Evolutionary conservation across 1,140 invertebrate genomes (phyloP), one percentile per base, ranked within the genome.

Genomic region (Arctopsyche grandis): DNA sequence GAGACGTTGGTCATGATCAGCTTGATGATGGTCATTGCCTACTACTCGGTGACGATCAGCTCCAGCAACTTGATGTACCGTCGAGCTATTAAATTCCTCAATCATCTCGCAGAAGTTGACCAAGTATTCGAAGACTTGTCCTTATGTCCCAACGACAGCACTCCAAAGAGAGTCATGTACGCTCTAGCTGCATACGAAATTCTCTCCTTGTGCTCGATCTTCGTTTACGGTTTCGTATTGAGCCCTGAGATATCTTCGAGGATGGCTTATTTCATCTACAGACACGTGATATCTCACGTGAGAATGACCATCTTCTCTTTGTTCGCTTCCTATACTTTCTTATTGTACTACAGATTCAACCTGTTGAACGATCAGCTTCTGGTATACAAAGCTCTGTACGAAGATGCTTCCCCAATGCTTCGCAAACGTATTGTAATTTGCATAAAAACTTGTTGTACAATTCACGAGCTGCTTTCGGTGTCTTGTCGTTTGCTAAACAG

Each of bases 341-440:
- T 71, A 48, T 0, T 71, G 4, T 71, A 71, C 44, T 46, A 71
- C 44, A 71, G 69, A 46, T 71, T 71, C 44, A 71, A 71, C 19
- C 5, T 71, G 19, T 46, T 71, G 22, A 71, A 71, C 21, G 38
- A 71, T 38, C 69, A 71, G 46, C 24, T 71, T 5, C 3, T 22
- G 0, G 26, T 48, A 0, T 71, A 71, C 69, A 71, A 71, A 48
- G n/a, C 26, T 19, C 10, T 71, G 16, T 71, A 38, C 38, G 22
- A 22, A 48, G 69, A 71, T 7, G 69, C 69, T 19, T 71, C 69
- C 3, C 44, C 44, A 19, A 16, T 16, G n/a, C 19, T 71, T n/a
- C 43, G 19, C 10, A 71, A 48, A 69, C 14, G 44, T 10, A 16
- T 71, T 5, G 5, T 19, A 10, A 19, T 19, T 38, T 46, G 21